Conservation (phyloP, 2,113 vertebrate species). For the Naja naja region DNA sequence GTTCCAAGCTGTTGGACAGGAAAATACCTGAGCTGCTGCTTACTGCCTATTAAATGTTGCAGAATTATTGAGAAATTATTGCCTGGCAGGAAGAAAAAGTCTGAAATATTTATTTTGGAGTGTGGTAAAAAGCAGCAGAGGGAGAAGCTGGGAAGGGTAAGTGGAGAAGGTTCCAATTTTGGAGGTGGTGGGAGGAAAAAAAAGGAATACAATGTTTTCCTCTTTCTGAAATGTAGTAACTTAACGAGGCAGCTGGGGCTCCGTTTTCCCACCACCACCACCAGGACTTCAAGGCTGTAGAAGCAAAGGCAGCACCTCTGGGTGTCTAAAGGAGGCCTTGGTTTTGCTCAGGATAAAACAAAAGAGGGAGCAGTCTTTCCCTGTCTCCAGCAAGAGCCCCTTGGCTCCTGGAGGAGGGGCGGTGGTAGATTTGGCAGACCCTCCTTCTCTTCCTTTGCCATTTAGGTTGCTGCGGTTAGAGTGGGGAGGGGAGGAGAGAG, state of each 20-base stretch:
- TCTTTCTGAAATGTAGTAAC: conserved; percentile 20
- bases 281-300: neutral
- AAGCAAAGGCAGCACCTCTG: neutral
- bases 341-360: conserved; percentile 29
- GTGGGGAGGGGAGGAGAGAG: neutral
- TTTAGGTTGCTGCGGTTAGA: neutral
- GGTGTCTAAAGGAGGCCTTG: conserved; percentile 20
- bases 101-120: conserved; percentile 52
- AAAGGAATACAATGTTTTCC: neutral
- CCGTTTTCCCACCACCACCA: neutral
- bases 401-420: neutral
- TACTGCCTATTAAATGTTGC: neutral
- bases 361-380: neutral
- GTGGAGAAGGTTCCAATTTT: neutral
- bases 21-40: conserved; percentile 36
- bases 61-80: conserved; percentile 15
- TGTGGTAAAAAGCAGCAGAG: conserved; percentile 9
- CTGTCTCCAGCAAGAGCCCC: conserved; percentile 1
- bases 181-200: neutral
- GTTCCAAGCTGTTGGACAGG: conserved; percentile 33
- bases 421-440: neutral
- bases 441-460: neutral
- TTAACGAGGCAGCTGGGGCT: neutral
- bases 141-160: conserved; percentile 18
- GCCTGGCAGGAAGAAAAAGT: conserved; percentile 46